phyloP scores from a whole-genome alignment of 2,888 invertebrate genomes.

The Trissoscelio sp. region DNA sequence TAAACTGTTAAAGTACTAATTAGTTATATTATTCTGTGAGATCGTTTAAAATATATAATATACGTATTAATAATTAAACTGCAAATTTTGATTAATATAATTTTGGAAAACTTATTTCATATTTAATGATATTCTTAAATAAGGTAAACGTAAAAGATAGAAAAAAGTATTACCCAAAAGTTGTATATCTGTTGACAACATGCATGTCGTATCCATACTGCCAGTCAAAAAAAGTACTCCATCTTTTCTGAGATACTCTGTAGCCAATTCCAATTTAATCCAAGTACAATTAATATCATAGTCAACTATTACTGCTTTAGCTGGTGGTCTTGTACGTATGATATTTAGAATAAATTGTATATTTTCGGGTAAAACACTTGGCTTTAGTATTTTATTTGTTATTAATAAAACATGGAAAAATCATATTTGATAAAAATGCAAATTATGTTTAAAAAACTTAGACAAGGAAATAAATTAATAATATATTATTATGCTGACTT shows the following conservation, averaged over 20 bases:
- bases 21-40: too few species aligned
- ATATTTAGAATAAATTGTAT: conserved; percentile 12
- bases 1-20: too few species aligned
- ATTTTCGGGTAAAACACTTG: conserved; percentile 51
- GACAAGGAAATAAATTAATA: too few species aligned
- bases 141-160: background rate
- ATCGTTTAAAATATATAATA: too few species aligned
- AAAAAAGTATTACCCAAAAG: conserved; percentile 81
- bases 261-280: conserved; percentile 84
- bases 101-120: too few species aligned
- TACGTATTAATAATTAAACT: too few species aligned
- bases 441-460: too few species aligned
- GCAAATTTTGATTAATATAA: too few species aligned
- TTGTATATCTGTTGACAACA: conserved; percentile 78
- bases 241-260: conserved; percentile 83
- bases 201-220: conserved; percentile 83
- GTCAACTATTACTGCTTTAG: conserved; percentile 86
- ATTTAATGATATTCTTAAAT: too few species aligned
- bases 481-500: conserved; percentile 46
- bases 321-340: conserved; percentile 69
- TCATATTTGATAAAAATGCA: too few species aligned
- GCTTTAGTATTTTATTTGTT: conserved; percentile 62
- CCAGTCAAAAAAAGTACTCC: conserved; percentile 85
- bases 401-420: background rate
- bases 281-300: conserved; percentile 84